Percentiles rank a stretch among this genome's conserved stretches.
Conservation (phyloP, 2,888 invertebrate genomes). For the Cremastinae sp. region DNA sequence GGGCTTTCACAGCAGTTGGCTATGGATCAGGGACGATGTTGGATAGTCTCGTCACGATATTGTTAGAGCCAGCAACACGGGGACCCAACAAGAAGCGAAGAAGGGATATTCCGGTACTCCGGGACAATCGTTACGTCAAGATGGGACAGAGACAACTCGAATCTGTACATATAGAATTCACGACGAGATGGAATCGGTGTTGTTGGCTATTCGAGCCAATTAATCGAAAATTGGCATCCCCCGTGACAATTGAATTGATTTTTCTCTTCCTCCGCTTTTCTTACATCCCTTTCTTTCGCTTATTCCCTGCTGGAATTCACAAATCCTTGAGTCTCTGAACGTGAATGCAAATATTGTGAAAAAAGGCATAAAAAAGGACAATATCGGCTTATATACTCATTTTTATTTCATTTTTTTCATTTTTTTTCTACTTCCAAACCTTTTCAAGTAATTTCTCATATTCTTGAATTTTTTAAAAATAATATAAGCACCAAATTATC, state of each 20-base stretch:
- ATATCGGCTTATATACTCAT: too few species aligned
- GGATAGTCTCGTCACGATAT: slow-evolving; percentile 42
- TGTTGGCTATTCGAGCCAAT: slow-evolving; percentile 37
- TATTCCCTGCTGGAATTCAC: too few species aligned
- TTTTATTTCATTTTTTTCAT: not conserved
- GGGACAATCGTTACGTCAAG: slow-evolving; percentile 49
- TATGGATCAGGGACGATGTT: not conserved
- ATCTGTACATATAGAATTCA: slow-evolving; percentile 7
- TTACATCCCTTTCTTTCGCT: not conserved
- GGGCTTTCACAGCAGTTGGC: not conserved
- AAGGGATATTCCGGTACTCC: slow-evolving; percentile 4
- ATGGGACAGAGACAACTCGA: slow-evolving; percentile 29
- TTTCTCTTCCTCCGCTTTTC: not conserved
- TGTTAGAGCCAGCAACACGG: slow-evolving; percentile 23
- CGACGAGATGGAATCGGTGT: slow-evolving; percentile 11
- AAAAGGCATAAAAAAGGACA: too few species aligned
- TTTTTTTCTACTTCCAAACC: not conserved
- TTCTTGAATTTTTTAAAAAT: too few species aligned
- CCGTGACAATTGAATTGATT: not conserved
- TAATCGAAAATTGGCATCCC: slow-evolving; percentile 12
- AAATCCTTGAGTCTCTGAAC: too few species aligned
- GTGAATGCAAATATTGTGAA: too few species aligned
- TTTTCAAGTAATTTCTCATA: too few species aligned
- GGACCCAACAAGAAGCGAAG: slow-evolving; percentile 1
- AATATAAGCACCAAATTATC: slow-evolving; percentile 25